Evolutionary conservation across 2,888 invertebrate species (phyloP).

Genomic region (Neoitamus cyanurus): DNA sequence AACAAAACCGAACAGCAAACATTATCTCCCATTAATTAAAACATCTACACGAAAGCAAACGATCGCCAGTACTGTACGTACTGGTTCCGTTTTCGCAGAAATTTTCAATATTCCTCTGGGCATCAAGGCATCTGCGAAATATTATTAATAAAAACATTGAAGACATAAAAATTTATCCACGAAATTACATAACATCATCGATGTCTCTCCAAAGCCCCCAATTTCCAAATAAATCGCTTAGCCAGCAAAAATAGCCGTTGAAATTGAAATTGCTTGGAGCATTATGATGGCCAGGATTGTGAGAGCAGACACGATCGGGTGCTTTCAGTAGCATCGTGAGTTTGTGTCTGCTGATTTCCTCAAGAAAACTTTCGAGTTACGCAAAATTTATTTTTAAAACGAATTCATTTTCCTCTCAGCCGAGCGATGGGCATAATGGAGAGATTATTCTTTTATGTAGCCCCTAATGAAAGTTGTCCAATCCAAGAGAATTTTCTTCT

Average conservation of each 20-base stretch:
- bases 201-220: background rate
- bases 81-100: background rate
- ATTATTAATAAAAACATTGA: background rate
- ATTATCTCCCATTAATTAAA: background rate
- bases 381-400: conserved; percentile 54
- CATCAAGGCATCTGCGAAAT: background rate
- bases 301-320: background rate
- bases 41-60: background rate
- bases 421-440: background rate
- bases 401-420: conserved; percentile 24
- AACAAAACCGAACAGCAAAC: background rate
- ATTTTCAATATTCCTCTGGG: background rate
- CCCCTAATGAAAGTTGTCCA: background rate
- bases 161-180: background rate
- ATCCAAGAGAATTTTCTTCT: conserved; percentile 3
- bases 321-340: background rate
- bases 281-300: background rate
- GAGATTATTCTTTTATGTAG: background rate
- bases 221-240: background rate
- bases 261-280: conserved; percentile 34
- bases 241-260: conserved; percentile 21
- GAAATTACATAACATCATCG: conserved; percentile 20
- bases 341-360: conserved; percentile 1
- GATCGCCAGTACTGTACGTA: background rate
- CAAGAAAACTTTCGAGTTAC: conserved; percentile 48